A percentile compares a stretch with the other conserved stretches of the same genome.
These are phyloP conservation scores for Atta cephalotes DNA, from an alignment of 1,140 invertebrate genomes.

Conservation along the genomic window DNA sequence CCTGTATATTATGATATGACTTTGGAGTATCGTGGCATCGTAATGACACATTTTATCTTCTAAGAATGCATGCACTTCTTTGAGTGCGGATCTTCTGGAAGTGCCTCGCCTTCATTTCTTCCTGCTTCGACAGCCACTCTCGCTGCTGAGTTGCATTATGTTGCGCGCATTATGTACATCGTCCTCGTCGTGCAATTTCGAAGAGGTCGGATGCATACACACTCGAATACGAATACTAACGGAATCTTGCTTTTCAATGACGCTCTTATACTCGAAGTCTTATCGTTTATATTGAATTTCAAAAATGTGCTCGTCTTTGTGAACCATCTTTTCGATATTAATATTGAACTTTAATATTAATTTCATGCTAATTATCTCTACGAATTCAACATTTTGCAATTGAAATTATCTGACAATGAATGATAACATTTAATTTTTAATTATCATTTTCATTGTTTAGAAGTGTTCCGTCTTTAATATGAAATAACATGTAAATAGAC, in stretches of 20 bases:
- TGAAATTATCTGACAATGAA: neutral
- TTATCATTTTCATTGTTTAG: neutral
- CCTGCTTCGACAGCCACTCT: slow-evolving; percentile 5
- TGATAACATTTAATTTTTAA: neutral
- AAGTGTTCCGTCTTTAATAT: neutral
- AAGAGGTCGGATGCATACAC: neutral
- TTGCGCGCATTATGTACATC: slow-evolving; percentile 15
- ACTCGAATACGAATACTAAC: slow-evolving; percentile 18
- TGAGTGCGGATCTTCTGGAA: slow-evolving; percentile 32
- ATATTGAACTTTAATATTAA: neutral
- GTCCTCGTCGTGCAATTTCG: slow-evolving; percentile 1
- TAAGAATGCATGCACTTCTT: slow-evolving; percentile 37
- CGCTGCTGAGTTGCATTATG: slow-evolving; percentile 48
- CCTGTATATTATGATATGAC: no score
- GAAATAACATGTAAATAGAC: no score
- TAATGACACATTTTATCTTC: slow-evolving; percentile 55
- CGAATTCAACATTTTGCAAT: neutral
- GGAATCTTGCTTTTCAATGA: slow-evolving; percentile 15
- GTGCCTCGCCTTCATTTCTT: slow-evolving; percentile 32
- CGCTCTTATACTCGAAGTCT: neutral
- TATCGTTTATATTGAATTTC: neutral
- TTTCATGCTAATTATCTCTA: neutral
- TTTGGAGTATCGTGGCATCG: neutral
- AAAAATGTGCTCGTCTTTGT: neutral
- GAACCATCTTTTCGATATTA: neutral